phyloP scores from a whole-genome alignment of 2,888 invertebrate genomes.

The Nemapogon koenigi region DNA sequence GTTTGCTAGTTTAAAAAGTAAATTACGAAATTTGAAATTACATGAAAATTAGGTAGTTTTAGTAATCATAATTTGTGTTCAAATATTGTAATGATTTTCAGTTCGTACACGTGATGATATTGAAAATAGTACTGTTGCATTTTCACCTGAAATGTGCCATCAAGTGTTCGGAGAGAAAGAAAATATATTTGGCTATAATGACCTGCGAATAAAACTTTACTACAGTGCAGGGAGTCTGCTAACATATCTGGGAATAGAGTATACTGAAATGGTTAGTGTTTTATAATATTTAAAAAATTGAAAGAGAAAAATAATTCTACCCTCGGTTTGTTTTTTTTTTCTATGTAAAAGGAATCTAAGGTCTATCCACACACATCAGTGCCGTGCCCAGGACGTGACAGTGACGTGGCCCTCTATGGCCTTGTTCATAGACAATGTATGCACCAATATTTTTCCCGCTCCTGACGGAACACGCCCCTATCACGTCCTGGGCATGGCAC shows the following conservation, averaged over 20 bases:
- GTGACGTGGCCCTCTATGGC: no score
- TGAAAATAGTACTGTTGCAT: constrained; percentile 68
- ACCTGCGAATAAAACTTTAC: constrained; percentile 77
- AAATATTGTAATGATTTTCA: no score
- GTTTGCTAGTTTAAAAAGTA: not conserved
- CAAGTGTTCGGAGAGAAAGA: constrained; percentile 93
- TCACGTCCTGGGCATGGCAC: no score
- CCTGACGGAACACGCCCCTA: no score
- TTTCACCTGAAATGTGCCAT: constrained; percentile 88
- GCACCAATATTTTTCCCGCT: no score
- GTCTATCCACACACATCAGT: no score
- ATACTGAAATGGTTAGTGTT: constrained; percentile 68
- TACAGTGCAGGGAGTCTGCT: constrained; percentile 83
- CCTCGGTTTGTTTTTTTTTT: no score
- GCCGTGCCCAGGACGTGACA: no score
- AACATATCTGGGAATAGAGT: constrained; percentile 80
- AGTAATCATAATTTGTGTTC: not conserved
- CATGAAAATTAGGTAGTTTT: not conserved
- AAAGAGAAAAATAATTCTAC: no score
- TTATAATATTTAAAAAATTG: no score
- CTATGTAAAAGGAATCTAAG: no score
- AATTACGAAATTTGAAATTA: not conserved
- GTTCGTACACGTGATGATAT: constrained; percentile 71
- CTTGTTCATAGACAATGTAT: no score
- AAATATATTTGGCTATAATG: constrained; percentile 92